Evolutionary conservation across 1,140 invertebrate species (phyloP).

Genomic region (Lepidurus couesii): DNA sequence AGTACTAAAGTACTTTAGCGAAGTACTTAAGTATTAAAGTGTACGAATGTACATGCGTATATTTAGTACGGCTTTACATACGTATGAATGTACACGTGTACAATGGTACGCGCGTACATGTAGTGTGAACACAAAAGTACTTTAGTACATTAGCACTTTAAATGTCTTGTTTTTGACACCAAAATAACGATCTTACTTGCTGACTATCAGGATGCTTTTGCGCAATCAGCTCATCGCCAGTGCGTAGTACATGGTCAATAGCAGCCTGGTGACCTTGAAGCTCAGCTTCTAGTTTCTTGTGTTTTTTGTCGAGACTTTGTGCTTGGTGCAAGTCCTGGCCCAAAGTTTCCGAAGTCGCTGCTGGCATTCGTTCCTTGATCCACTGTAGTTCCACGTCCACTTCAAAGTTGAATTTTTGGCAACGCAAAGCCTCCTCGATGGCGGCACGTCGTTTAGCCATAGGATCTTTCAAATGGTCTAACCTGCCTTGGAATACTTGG

Average conservation of each 20-base stretch:
- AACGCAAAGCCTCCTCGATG: conserved; percentile 77
- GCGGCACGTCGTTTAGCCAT: conserved; percentile 59
- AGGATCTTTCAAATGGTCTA: conserved; percentile 42
- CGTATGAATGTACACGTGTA: too few relatives aligned
- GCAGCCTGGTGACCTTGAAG: conserved; percentile 71
- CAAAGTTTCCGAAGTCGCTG: conserved; percentile 66
- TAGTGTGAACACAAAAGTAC: too few relatives aligned
- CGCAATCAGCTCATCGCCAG: conserved; percentile 62
- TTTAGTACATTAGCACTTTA: background rate
- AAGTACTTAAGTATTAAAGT: too few relatives aligned
- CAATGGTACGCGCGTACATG: too few relatives aligned
- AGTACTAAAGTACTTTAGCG: too few relatives aligned
- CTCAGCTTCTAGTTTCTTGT: conserved; percentile 83
- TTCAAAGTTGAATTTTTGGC: conserved; percentile 92
- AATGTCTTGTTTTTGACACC: background rate
- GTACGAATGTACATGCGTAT: too few relatives aligned
- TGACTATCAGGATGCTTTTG: conserved; percentile 68
- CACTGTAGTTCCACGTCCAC: conserved; percentile 89
- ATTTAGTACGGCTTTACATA: too few relatives aligned
- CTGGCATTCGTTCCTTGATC: conserved; percentile 82
- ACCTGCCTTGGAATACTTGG: conserved; percentile 63
- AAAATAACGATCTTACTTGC: conserved; percentile 51
- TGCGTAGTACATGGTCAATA: conserved; percentile 71
- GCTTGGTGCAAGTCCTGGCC: conserved; percentile 84
- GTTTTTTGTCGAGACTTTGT: conserved; percentile 86